Base-by-base conservation (phyloP, 2,113 vertebrate species). In the Corynorhinus townsendii region DNA sequence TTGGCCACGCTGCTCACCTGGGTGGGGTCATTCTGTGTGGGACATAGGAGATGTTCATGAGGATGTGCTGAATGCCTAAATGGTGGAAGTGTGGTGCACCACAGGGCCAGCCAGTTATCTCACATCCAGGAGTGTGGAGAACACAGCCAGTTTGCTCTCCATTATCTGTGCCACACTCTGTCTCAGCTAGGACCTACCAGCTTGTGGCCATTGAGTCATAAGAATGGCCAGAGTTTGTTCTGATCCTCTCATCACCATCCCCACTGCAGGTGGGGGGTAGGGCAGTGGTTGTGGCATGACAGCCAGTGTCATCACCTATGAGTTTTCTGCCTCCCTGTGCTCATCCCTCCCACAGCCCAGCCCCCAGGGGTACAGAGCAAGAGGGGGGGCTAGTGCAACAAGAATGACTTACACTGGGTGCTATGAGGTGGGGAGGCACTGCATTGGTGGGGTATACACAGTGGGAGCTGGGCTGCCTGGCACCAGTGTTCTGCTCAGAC, bases 1-100 rank as follows among this genome's bases (percentile, higher is more conserved):
- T 10, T 16, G 35, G 8, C 59, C 28, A 1, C 0, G 0, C 0
- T 4, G 9, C 68, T 82, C 30, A 43, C 22, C 11, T 2, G 33
- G 26, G 22, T 10, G 4, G 28, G 49, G 26, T 8, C 54, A 5
- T 30, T 54, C 77, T 40, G 22, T 40, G 52, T 40, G 30, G 28
- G 47, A 47, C 5, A 20, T 4, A 52, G 52, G 52, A 59, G 49
- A 77, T 4, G 28, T 38, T 40, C 20, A 5, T 2, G 4, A n/a
- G 26, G 4, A 7, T 54, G 52, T 52, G n/a, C 17, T 26, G 19
- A 35, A 15, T 12, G n/a, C 59, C 47, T 14, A 33, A 16, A 54
- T 0, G 1, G 35, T 64, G 62, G 62, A 15, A 30, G 8, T 4
- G 15, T 10, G 6, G 38, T 22, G 8, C 28, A 7, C 11, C 1